A percentile compares a stretch with the other conserved stretches of the same genome.
phyloP scores from a whole-genome alignment of 2,113 vertebrate genomes.

The Trinectes maculatus region DNA sequence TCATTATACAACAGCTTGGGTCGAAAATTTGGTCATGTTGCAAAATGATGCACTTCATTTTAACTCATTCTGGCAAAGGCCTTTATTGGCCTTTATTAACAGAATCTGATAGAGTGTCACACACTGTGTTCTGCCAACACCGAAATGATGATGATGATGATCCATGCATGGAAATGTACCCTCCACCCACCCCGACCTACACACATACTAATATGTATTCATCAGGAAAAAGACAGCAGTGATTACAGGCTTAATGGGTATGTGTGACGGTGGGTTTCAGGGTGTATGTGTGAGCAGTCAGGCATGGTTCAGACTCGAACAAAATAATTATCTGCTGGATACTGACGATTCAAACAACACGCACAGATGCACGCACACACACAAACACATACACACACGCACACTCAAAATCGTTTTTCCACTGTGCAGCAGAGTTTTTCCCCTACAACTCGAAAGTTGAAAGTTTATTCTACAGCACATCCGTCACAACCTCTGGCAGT shows the following conservation, averaged over 20 bases:
- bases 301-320: conserved; percentile 60
- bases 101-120: conserved; percentile 50
- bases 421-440: conserved; percentile 33
- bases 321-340: conserved; percentile 70
- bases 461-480: conserved; percentile 40
- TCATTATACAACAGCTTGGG: conserved; percentile 14
- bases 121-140: conserved; percentile 41
- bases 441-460: conserved; percentile 41
- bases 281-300: conserved; percentile 60
- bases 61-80: conserved; percentile 15
- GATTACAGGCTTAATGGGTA: conserved; percentile 68
- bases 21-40: not conserved
- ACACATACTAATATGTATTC: conserved; percentile 60
- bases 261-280: conserved; percentile 64
- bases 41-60: conserved; percentile 9
- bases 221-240: conserved; percentile 66
- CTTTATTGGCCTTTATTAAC: conserved; percentile 42
- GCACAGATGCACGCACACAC: conserved; percentile 15
- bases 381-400: not conserved
- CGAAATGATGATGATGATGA: conserved; percentile 43
- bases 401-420: conserved; percentile 4
- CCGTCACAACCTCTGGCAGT: conserved; percentile 57
- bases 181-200: conserved; percentile 1
- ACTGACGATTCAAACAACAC: conserved; percentile 55
- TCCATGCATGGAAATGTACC: conserved; percentile 56